Conservation (phyloP, 2,113 vertebrate species). For the Ramphastos sulfuratus region DNA sequence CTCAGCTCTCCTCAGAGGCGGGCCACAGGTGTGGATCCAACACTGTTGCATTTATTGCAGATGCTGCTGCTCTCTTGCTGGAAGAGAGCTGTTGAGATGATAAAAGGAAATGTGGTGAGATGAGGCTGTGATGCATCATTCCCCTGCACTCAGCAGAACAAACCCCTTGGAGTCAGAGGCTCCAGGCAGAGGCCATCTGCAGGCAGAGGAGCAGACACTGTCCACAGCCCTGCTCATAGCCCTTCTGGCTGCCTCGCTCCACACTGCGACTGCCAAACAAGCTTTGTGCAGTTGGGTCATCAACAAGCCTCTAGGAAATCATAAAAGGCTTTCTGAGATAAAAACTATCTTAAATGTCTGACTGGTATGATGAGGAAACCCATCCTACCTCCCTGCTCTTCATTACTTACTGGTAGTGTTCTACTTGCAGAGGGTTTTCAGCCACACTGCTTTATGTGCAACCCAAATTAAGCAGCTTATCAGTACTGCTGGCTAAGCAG, state of each 20-base stretch:
- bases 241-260: background rate
- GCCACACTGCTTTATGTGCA: background rate
- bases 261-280: background rate
- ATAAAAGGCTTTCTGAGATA: background rate
- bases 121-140: background rate
- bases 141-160: background rate
- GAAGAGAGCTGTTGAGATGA: background rate
- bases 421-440: constrained; percentile 2
- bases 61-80: background rate
- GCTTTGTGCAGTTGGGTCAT: background rate
- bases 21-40: background rate
- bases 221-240: background rate
- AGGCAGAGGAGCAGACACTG: background rate
- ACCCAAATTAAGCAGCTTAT: constrained; percentile 36
- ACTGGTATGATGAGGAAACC: background rate
- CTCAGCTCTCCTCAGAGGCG: background rate
- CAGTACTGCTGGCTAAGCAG: background rate
- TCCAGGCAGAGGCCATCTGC: background rate
- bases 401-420: background rate
- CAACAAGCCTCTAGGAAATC: background rate
- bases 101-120: background rate
- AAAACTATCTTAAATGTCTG: background rate
- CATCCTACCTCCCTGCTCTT: background rate
- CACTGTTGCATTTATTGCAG: background rate
- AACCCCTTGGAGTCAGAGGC: background rate